Conservation (phyloP, 2,888 invertebrate genomes). For the Ophraella communa region DNA sequence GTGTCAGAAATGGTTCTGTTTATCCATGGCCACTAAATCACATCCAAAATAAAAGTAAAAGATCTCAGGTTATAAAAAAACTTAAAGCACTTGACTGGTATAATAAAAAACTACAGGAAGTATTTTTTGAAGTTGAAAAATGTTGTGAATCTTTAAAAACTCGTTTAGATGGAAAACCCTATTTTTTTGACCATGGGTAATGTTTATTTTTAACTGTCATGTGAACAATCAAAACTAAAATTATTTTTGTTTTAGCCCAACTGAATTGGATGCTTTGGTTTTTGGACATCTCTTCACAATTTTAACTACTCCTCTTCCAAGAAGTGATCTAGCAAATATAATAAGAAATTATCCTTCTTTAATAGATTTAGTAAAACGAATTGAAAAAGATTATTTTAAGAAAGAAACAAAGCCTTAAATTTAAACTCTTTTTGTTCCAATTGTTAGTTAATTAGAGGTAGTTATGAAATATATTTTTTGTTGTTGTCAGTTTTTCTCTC, state of each 20-base stretch:
- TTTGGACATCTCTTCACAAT: slow-evolving; percentile 98
- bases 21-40: slow-evolving; percentile 93
- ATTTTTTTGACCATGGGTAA: slow-evolving; percentile 82
- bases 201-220: slow-evolving; percentile 49
- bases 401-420: slow-evolving; percentile 44
- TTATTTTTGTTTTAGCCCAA: slow-evolving; percentile 70
- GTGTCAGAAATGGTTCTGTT: slow-evolving; percentile 83
- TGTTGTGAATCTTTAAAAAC: slow-evolving; percentile 89
- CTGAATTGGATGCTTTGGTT: slow-evolving; percentile 93
- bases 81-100: slow-evolving; percentile 84
- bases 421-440: background rate
- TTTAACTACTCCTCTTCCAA: slow-evolving; percentile 87
- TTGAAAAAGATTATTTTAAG: slow-evolving; percentile 84
- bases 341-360: slow-evolving; percentile 79
- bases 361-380: slow-evolving; percentile 80
- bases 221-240: background rate
- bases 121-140: slow-evolving; percentile 78
- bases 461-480: background rate
- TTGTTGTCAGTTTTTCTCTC: background rate
- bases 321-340: slow-evolving; percentile 79
- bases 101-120: slow-evolving; percentile 78
- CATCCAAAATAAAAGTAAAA: slow-evolving; percentile 80
- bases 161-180: slow-evolving; percentile 78
- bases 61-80: slow-evolving; percentile 71
- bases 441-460: background rate